Conservation (phyloP, 53 echinoderm and acorn worm genomes). For the Echinometra lucunter region DNA sequence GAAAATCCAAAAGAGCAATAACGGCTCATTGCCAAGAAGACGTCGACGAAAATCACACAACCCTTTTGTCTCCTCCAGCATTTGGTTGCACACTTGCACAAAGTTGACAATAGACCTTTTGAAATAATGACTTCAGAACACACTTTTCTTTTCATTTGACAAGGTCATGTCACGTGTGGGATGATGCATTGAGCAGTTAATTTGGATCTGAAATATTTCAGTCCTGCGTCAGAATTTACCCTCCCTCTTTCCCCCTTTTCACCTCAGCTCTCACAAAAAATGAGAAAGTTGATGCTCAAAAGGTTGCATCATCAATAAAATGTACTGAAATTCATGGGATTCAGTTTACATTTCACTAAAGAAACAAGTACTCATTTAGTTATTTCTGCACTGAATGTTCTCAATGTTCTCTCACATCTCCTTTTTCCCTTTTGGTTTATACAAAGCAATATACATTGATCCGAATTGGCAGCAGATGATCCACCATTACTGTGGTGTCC, state of each 20-base stretch:
- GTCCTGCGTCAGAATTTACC: background rate
- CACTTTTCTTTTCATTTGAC: conserved; percentile 23
- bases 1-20: background rate
- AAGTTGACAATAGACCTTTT: conserved; percentile 34
- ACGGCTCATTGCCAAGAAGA: conserved; percentile 32
- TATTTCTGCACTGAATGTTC: too few species aligned
- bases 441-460: too few species aligned
- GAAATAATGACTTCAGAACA: conserved; percentile 22
- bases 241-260: background rate
- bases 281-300: background rate
- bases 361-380: too few species aligned
- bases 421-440: too few species aligned
- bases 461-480: too few species aligned
- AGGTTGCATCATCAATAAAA: background rate
- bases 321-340: background rate
- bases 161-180: conserved; percentile 22
- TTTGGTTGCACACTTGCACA: conserved; percentile 30
- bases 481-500: too few species aligned
- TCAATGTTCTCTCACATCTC: too few species aligned
- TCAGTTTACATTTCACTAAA: too few species aligned
- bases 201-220: background rate
- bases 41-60: conserved; percentile 7
- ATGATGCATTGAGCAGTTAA: background rate
- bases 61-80: conserved; percentile 1
- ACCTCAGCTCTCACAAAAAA: background rate